These are phyloP conservation scores for Phalacrocorax pelagicus DNA, from an alignment of 2,113 vertebrate genomes.

Conservation along the genomic window DNA sequence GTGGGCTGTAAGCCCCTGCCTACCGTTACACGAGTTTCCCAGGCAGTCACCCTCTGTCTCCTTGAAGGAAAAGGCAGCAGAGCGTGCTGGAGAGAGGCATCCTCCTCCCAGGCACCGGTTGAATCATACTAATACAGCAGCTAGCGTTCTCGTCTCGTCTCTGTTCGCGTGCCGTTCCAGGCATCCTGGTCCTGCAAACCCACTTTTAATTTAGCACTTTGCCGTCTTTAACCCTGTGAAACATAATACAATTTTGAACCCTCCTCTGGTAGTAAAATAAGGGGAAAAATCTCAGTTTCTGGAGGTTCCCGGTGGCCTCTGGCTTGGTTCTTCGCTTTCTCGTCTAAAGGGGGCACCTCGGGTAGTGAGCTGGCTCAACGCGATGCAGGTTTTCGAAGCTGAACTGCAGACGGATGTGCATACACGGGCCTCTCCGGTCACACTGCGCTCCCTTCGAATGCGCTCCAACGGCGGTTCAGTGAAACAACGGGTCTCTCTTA, in stretches of 20 bases:
- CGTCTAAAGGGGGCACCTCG: fast-evolving
- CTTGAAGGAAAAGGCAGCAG: background rate
- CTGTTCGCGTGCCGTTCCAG: background rate
- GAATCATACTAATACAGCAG: background rate
- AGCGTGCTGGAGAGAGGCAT: background rate
- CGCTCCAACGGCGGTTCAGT: fast-evolving
- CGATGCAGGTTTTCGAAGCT: background rate
- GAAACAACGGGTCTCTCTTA: background rate
- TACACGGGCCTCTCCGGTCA: background rate
- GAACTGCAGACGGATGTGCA: fast-evolving
- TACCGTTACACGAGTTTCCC: fast-evolving
- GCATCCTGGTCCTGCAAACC: background rate
- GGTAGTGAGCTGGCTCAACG: fast-evolving
- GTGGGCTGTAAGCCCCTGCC: background rate
- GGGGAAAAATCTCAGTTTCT: background rate
- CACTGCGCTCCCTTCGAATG: background rate
- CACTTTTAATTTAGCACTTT: background rate
- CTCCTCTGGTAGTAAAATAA: background rate
- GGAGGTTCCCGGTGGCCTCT: background rate
- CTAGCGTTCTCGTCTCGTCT: background rate
- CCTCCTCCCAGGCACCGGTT: background rate
- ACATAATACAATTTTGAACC: background rate
- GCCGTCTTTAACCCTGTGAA: background rate
- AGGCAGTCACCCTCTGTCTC: background rate
- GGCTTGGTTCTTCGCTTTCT: background rate